These are phyloP conservation scores for Chloropsis cyanopogon DNA, from an alignment of 2,113 vertebrate genomes.

Conservation along the genomic window DNA sequence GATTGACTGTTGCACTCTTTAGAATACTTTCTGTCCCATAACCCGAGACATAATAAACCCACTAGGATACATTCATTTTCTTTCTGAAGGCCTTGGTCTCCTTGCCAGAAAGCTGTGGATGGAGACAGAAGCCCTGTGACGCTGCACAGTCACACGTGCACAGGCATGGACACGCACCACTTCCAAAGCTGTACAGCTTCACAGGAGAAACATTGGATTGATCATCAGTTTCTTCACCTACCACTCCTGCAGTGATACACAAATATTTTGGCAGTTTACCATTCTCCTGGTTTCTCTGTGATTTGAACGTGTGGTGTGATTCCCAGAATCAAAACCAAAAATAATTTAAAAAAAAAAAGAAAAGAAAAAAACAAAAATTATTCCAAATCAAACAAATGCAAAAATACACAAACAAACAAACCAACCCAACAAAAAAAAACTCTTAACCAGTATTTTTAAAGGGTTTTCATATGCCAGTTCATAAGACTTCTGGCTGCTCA, in stretches of 20 bases:
- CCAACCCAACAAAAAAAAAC: rapidly evolving
- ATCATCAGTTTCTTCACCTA: background rate
- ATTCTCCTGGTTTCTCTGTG: background rate
- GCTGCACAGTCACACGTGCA: rapidly evolving
- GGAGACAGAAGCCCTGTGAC: background rate
- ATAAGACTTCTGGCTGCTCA: background rate
- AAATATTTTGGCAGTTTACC: background rate
- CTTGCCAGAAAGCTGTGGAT: background rate
- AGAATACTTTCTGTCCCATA: background rate
- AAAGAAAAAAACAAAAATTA: no score
- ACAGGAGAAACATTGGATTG: background rate
- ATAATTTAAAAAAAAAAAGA: background rate
- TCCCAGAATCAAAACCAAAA: background rate
- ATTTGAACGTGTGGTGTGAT: background rate
- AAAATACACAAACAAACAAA: background rate
- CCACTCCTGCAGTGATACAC: background rate
- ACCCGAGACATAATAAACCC: background rate
- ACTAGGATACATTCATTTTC: background rate
- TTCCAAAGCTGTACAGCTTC: background rate
- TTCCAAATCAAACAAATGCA: background rate
- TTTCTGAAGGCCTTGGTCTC: background rate
- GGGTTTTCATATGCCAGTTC: background rate
- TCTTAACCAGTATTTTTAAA: background rate
- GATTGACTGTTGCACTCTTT: background rate
- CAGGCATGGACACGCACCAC: rapidly evolving